Base-by-base conservation (phyloP, 2,113 vertebrate genomes). In the Phrynosoma platyrhinos region DNA sequence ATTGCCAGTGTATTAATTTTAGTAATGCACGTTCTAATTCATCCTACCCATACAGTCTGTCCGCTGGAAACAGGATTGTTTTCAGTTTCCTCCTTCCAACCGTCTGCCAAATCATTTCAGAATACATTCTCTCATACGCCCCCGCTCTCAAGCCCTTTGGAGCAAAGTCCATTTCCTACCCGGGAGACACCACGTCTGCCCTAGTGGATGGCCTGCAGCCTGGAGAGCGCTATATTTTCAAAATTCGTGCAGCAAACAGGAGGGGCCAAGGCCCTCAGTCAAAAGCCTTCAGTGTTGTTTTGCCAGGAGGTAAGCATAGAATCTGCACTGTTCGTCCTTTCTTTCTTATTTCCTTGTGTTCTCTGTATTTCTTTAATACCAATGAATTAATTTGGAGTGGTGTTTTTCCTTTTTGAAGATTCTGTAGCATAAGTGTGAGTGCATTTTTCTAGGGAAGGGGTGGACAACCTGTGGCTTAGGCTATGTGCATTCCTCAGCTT, bases 121-220 rank as follows among this genome's bases (percentile, higher is more conserved):
- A 99, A 95, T 99, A 99, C 96, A 98, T 99, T 94, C 95, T 99
- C 92, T 99, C 99, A 90, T 99, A 99, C 86, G 98, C 99, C 96
- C 98, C 99, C 93, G 98, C 99, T 92, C 98, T 98, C 97, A 98
- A 98, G 94, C 99, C 99, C 3, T 99, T 99, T 92, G 98, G 99
- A 95, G 98, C 98, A 92, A 99, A 99, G 97, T 98, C 97, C 91
- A 92, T 98, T 91, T 98, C 98, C 47, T 98, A 98, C 88, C 95
- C 97, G 74, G 97, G 98, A 94, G 97, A 96, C 92, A 97, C 95
- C 69, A 98, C 97, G 21, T 98, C 98, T 87, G 98, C 98, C 94
- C 97, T 97, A 64, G 95, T 99, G 92, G 98, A 99, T 5, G 98
- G 97, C 83, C 97, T 99, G 83, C 97, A 97, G 91, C 98, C 98